Evolutionary conservation across 2,797 vertebrate species (phyloP), one percentile per base, ranked within the genome.

Genomic region (Coendou prehensilis): DNA sequence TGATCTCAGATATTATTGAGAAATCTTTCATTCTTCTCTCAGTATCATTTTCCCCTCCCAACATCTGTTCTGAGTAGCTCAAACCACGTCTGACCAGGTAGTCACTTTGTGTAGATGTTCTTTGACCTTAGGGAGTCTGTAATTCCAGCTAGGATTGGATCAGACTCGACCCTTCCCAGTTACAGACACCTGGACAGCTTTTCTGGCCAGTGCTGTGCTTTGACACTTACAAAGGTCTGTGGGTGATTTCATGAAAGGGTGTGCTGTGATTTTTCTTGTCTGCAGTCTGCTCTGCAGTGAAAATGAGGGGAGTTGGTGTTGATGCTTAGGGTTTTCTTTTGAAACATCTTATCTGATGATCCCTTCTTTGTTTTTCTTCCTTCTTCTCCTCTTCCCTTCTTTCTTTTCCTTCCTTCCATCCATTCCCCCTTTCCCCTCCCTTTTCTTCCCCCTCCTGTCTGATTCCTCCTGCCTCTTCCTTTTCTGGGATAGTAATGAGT

Each of bases 111-210:
- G 69, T 78, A 67, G 90, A 61, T 97, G 89, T 80, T 96, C n/a
- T 50, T 96, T 97, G 96, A 96, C 96, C 95, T 97, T 97, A 89
- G 96, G 81, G 85, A 96, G 87, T 96, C 28, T 5, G 15, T 78
- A 78, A 89, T 75, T 95, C 15, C 26, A 95, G 89, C 93, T 95
- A 96, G 89, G 30, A 93, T 41, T 87, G 84, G 92, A 76, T 91
- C 73, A 87, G 93, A 89, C 59, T 91, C 87, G 90, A 93, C 87
- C 56, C 54, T 96, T 80, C 92, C 81, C 89, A 81, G 50, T 95
- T 95, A 37, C 89, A 82, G 73, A 79, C 71, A 96, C 75, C 94
- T 95, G 91, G 94, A 73, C 93, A 93, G 91, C 26, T 63, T 87
- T 85, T 90, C 37, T 82, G 82, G 95, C 86, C 56, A 73, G 93